phyloP scores from a whole-genome alignment of 2,113 vertebrate species.

The Triplophysa rosa region DNA sequence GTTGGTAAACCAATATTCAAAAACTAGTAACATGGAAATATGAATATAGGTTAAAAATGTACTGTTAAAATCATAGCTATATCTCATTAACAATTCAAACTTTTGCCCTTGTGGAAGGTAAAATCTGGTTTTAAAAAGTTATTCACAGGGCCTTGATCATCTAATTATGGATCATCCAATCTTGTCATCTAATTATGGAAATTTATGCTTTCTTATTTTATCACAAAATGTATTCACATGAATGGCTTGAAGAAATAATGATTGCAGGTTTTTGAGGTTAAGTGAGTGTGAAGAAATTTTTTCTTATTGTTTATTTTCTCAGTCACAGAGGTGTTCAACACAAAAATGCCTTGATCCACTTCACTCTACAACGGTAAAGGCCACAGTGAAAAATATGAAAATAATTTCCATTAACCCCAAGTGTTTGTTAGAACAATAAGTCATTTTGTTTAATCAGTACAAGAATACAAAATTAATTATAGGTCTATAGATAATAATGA shows the following conservation, averaged over 20 bases:
- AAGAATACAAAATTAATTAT: background rate
- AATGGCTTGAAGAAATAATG: background rate
- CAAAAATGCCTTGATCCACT: conserved; percentile 38
- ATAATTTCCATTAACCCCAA: background rate
- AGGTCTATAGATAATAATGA: background rate
- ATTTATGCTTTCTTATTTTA: conserved; percentile 5
- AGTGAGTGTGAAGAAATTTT: background rate
- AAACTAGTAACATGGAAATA: too few relatives aligned
- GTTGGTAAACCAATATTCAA: too few relatives aligned
- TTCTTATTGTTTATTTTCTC: conserved; percentile 19
- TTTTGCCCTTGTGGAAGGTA: too few relatives aligned
- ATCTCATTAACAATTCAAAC: too few relatives aligned
- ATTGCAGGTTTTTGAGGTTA: conserved; percentile 20
- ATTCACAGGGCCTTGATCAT: background rate
- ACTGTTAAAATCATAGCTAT: too few relatives aligned
- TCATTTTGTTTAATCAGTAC: background rate
- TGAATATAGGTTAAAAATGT: too few relatives aligned
- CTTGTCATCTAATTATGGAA: conserved; percentile 37
- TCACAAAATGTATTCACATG: background rate
- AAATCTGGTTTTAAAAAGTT: background rate
- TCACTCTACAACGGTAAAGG: background rate
- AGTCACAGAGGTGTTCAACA: conserved; percentile 24
- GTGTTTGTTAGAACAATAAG: conserved; percentile 2
- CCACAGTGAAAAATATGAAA: background rate
- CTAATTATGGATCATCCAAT: conserved; percentile 35